Evolutionary conservation across 1,140 invertebrate species (phyloP).

Genomic region (Drosophila azteca): DNA sequence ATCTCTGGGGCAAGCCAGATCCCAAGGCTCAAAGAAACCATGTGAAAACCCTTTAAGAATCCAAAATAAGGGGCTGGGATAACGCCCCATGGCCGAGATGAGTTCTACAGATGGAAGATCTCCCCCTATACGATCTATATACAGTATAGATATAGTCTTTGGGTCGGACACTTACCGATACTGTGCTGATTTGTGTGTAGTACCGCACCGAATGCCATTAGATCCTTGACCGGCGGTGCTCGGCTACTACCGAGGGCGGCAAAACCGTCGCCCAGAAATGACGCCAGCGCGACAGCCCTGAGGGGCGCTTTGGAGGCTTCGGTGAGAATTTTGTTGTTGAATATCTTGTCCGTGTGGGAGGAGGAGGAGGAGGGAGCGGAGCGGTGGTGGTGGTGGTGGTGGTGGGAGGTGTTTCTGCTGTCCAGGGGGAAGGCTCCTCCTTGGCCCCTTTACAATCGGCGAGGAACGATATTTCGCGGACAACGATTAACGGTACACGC

Average conservation of each 20-base stretch:
- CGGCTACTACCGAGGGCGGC: conserved; percentile 82
- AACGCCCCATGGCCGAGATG: no score
- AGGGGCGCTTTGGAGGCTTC: conserved; percentile 83
- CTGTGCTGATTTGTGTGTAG: conserved; percentile 83
- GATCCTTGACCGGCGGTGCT: conserved; percentile 83
- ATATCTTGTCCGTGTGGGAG: conserved; percentile 40
- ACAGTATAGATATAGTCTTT: no score
- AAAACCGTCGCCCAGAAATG: conserved; percentile 84
- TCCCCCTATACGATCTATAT: no score
- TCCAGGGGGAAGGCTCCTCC: no score
- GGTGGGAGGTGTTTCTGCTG: neutral
- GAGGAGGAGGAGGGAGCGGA: neutral
- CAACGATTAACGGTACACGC: conserved; percentile 43
- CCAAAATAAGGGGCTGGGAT: no score
- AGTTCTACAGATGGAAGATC: conserved; percentile 3
- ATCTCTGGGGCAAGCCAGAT: no score
- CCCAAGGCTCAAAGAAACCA: no score
- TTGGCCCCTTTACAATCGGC: no score
- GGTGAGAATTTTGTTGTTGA: conserved; percentile 84
- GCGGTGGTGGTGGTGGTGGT: conserved; percentile 9
- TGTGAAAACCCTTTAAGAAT: no score
- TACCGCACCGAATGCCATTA: conserved; percentile 83
- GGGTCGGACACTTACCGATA: conserved; percentile 67
- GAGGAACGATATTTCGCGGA: no score
- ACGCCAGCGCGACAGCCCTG: conserved; percentile 84